phyloP scores from a whole-genome alignment of 2,888 invertebrate species.

The Stenichneumon culpator region DNA sequence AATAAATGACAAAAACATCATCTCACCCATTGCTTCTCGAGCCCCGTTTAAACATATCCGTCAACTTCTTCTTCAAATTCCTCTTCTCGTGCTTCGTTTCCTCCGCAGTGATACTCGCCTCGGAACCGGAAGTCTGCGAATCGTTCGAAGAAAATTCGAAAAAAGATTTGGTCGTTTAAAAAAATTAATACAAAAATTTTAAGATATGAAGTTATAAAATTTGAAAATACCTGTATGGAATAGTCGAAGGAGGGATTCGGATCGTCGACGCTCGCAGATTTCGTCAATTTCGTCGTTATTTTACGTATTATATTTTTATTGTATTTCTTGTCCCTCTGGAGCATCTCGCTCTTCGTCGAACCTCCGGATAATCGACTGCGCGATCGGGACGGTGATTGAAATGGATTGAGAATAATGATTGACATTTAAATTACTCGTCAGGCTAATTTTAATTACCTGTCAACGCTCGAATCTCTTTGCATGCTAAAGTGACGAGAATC shows the following conservation, averaged over 20 bases:
- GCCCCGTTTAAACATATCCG: slow-evolving; percentile 93
- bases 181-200: background rate
- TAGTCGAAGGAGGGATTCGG: slow-evolving; percentile 83
- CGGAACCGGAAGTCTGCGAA: slow-evolving; percentile 82
- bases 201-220: background rate
- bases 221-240: slow-evolving; percentile 79
- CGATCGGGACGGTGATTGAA: slow-evolving; percentile 50
- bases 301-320: slow-evolving; percentile 94
- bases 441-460: slow-evolving; percentile 86
- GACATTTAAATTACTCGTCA: slow-evolving; percentile 26
- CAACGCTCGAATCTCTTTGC: slow-evolving; percentile 92
- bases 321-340: slow-evolving; percentile 92
- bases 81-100: slow-evolving; percentile 86
- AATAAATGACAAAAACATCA: slow-evolving; percentile 23
- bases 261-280: slow-evolving; percentile 93
- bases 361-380: slow-evolving; percentile 92
- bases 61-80: slow-evolving; percentile 92
- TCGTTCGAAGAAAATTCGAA: slow-evolving; percentile 34
- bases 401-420: slow-evolving; percentile 15
- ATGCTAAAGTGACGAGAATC: slow-evolving; percentile 88
- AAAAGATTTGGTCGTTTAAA: background rate
- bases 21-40: slow-evolving; percentile 81
- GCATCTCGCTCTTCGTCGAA: slow-evolving; percentile 93
- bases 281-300: slow-evolving; percentile 92
- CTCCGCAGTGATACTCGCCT: slow-evolving; percentile 81